Evolutionary conservation across 2,113 vertebrate genomes (phyloP).

Genomic region (Indicator maculatus): DNA sequence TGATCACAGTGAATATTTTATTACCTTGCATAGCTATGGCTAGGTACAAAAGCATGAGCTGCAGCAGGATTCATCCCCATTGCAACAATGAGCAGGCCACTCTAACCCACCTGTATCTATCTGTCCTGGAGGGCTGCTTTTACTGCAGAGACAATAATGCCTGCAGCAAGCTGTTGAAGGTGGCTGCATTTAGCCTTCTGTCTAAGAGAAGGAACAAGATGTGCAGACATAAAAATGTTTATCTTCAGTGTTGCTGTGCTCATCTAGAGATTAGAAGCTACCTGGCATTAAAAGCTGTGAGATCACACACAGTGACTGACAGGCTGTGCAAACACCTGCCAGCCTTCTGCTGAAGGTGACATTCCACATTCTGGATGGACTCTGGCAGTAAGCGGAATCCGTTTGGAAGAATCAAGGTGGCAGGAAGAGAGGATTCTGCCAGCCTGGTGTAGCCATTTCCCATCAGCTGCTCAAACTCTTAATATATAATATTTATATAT

Average conservation of each 20-base stretch:
- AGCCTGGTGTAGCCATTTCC: rapidly evolving
- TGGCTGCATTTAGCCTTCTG: neutral
- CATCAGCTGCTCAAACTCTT: too few species aligned
- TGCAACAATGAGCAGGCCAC: neutral
- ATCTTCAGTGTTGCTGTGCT: neutral
- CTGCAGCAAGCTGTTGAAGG: neutral
- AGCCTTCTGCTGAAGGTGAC: neutral
- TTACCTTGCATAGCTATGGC: neutral
- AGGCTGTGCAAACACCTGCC: neutral
- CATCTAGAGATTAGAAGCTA: neutral
- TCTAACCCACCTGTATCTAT: neutral
- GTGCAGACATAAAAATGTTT: neutral
- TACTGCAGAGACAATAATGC: neutral
- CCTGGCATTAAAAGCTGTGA: neutral
- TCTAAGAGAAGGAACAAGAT: neutral
- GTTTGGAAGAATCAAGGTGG: neutral
- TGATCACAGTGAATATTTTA: neutral
- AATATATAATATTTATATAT: too few species aligned
- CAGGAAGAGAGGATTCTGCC: neutral
- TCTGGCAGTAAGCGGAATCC: neutral
- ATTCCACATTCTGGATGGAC: neutral
- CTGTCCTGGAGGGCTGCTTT: neutral
- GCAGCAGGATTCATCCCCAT: neutral
- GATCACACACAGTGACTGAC: neutral
- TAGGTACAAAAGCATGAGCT: neutral